A percentile compares a stretch with the other conserved stretches of the same genome.
Conservation (phyloP, 2,797 vertebrate genomes). For the Girardinus metallicus region DNA sequence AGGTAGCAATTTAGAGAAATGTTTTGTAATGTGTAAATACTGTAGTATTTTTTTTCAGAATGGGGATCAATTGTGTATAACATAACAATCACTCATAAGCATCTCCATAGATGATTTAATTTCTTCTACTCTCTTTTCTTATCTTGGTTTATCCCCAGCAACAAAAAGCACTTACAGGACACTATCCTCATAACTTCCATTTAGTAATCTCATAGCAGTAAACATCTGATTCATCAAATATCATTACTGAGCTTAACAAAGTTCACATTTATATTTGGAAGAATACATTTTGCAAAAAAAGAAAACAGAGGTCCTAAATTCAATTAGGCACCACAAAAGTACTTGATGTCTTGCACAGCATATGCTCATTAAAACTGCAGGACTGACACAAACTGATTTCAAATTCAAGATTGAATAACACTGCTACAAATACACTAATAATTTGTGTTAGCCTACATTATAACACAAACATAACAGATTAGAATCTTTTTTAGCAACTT, state of each 20-base stretch:
- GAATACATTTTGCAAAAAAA: slow-evolving; percentile 32
- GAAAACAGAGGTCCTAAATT: slow-evolving; percentile 36
- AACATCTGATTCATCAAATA: slow-evolving; percentile 69
- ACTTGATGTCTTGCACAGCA: slow-evolving; percentile 24
- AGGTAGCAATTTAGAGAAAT: background rate
- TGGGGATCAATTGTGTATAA: slow-evolving; percentile 16
- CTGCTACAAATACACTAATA: background rate
- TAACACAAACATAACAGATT: slow-evolving; percentile 5
- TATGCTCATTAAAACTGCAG: slow-evolving; percentile 27
- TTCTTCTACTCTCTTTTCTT: slow-evolving; percentile 21
- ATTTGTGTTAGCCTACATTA: background rate
- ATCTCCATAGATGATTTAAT: slow-evolving; percentile 36
- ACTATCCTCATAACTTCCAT: slow-evolving; percentile 62
- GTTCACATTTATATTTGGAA: slow-evolving; percentile 64
- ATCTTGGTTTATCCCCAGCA: slow-evolving; percentile 39
- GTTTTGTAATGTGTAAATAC: background rate
- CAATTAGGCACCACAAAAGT: slow-evolving; percentile 37
- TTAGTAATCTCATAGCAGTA: slow-evolving; percentile 68
- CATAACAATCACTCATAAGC: slow-evolving; percentile 28
- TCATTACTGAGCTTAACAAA: slow-evolving; percentile 62
- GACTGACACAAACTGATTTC: slow-evolving; percentile 5
- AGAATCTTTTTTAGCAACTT: background rate
- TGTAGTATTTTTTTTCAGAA: slow-evolving; percentile 11
- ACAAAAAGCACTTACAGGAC: slow-evolving; percentile 29
- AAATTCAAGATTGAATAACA: slow-evolving; percentile 8